phyloP scores from a whole-genome alignment of 2,797 vertebrate genomes.

The Oryzias sinensis region DNA sequence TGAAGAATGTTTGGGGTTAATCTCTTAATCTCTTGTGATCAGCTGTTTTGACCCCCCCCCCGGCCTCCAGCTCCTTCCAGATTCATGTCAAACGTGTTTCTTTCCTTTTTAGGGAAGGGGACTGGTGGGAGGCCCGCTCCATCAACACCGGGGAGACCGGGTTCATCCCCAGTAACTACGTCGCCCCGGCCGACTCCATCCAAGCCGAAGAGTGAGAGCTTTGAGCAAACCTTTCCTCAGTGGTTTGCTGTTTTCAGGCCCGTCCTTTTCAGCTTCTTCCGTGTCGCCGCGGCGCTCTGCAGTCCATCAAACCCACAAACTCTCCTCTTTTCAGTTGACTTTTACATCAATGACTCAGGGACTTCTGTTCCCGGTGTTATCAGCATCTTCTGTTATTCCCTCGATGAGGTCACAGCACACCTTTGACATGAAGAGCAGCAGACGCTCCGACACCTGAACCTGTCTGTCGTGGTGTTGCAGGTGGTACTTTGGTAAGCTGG shows the following conservation, averaged over 20 bases:
- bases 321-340: background rate
- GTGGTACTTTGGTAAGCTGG: constrained; percentile 99
- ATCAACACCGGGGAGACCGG: constrained; percentile 96
- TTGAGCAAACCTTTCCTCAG: background rate
- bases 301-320: no score
- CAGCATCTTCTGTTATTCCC: constrained; percentile 11
- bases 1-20: no score
- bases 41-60: no score
- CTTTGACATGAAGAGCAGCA: background rate
- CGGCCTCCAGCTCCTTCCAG: no score
- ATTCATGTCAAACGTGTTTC: no score
- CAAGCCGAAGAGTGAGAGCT: constrained; percentile 95
- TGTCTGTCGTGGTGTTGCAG: constrained; percentile 64
- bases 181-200: constrained; percentile 97
- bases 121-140: constrained; percentile 99
- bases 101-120: constrained; percentile 86
- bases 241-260: no score
- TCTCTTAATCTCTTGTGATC: no score
- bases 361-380: constrained; percentile 3
- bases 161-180: constrained; percentile 98
- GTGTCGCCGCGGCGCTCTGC: background rate
- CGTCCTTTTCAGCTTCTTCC: no score
- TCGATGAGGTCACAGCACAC: background rate
- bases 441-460: background rate
- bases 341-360: background rate